Percentiles rank a stretch among this genome's conserved stretches.
Conservation (phyloP, 64 coral and sea anemone species). For the Dendrophyllia cribrosa region DNA sequence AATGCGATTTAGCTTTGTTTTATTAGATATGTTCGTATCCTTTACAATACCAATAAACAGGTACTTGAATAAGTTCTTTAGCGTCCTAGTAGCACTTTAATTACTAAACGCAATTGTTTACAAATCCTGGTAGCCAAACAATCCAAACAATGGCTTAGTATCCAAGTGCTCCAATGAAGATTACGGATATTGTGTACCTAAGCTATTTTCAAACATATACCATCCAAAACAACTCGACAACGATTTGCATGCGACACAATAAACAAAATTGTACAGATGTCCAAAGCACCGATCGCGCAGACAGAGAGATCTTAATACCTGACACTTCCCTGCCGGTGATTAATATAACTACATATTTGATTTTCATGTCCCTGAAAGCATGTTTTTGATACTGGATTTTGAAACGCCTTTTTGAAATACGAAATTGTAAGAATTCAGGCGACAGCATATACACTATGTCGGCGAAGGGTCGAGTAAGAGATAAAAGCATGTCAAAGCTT, state of each 20-base stretch:
- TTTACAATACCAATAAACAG: neutral
- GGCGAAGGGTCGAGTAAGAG: slow-evolving; percentile 31
- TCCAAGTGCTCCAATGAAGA: slow-evolving; percentile 9
- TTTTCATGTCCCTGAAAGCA: neutral
- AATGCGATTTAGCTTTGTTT: neutral
- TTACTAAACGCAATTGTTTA: slow-evolving; percentile 4
- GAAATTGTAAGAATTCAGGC: neutral
- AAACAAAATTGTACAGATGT: neutral
- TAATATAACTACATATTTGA: neutral
- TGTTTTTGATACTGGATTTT: neutral
- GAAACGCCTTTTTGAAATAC: neutral
- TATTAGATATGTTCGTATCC: neutral
- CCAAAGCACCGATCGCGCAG: neutral
- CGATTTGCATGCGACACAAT: slow-evolving; percentile 10
- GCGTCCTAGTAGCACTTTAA: neutral
- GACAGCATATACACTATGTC: neutral
- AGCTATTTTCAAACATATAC: slow-evolving; percentile 27
- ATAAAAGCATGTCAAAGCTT: slow-evolving; percentile 38
- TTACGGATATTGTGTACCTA: neutral
- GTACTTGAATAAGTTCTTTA: neutral
- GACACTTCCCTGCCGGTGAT: neutral
- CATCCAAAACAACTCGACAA: neutral
- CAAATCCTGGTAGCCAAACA: slow-evolving; percentile 37
- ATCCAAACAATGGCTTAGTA: neutral
- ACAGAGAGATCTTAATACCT: neutral